These are phyloP conservation scores for Drosophila navojoa DNA, from an alignment of 1,140 invertebrate genomes.

Conservation along the genomic window DNA sequence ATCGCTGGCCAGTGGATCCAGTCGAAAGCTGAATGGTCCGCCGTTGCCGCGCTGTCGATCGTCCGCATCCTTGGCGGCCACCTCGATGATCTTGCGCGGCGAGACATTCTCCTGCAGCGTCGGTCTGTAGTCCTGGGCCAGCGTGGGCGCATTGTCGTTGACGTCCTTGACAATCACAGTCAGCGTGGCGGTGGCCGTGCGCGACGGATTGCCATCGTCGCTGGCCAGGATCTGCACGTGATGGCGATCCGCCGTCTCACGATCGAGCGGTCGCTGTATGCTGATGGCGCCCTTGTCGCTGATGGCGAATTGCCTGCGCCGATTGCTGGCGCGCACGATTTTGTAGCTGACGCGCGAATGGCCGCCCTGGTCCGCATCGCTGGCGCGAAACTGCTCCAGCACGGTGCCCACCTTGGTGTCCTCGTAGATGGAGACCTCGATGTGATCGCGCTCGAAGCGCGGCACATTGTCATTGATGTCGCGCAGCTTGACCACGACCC, in stretches of 20 bases:
- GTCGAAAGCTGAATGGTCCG: constrained; percentile 87
- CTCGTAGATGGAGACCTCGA: constrained; percentile 87
- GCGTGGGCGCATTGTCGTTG: constrained; percentile 87
- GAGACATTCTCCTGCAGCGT: constrained; percentile 87
- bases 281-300: constrained; percentile 86
- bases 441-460: constrained; percentile 86
- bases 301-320: constrained; percentile 86
- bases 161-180: constrained; percentile 88
- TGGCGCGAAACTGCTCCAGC: constrained; percentile 87
- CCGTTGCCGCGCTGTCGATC: constrained; percentile 87
- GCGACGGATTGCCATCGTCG: constrained; percentile 87
- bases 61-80: constrained; percentile 88
- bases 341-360: constrained; percentile 85
- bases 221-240: constrained; percentile 87
- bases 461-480: constrained; percentile 88
- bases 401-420: constrained; percentile 87
- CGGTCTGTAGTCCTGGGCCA: constrained; percentile 87
- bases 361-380: constrained; percentile 87
- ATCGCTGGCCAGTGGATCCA: constrained; percentile 86
- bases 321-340: constrained; percentile 87
- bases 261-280: constrained; percentile 86
- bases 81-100: constrained; percentile 86
- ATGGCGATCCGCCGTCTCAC: constrained; percentile 86
- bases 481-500: constrained; percentile 86
- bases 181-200: constrained; percentile 88